phyloP scores from a whole-genome alignment of 2,888 invertebrate genomes.

The Drosophila merina region DNA sequence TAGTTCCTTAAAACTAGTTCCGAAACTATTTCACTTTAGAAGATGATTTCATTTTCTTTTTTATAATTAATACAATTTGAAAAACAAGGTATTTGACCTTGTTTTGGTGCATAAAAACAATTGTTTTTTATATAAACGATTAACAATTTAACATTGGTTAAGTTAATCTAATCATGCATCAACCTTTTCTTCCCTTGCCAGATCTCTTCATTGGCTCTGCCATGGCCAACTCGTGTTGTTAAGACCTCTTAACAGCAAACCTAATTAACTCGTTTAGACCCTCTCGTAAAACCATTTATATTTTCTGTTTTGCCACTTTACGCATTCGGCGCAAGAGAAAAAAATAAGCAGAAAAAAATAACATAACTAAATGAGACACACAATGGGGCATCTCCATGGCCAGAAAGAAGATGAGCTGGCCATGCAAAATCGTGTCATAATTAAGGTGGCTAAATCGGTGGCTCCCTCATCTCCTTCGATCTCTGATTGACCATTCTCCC shows the following conservation, averaged over 20 bases:
- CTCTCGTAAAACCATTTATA: constrained; percentile 40
- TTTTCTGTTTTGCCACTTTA: constrained; percentile 42
- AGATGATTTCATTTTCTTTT: no score
- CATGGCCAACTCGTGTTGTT: constrained; percentile 37
- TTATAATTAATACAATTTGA: no score
- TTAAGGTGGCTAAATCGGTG: constrained; percentile 26
- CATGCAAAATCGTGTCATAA: constrained; percentile 39
- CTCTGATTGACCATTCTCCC: constrained; percentile 13
- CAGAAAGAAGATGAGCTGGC: constrained; percentile 48
- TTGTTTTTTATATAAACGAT: neutral
- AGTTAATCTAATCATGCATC: constrained; percentile 13
- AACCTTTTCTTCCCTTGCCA: constrained; percentile 9
- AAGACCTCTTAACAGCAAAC: constrained; percentile 34
- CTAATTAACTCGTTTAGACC: constrained; percentile 50
- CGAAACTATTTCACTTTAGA: no score
- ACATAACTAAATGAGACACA: constrained; percentile 10
- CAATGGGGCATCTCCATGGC: constrained; percentile 47
- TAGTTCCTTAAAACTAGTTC: neutral
- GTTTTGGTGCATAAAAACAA: neutral
- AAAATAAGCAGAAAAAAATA: constrained; percentile 5
- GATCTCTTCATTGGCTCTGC: constrained; percentile 39
- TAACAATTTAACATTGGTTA: neutral
- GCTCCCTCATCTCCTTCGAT: constrained; percentile 12
- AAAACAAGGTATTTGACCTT: neutral
- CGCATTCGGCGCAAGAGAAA: constrained; percentile 21